Conservation (phyloP, 1,140 invertebrate species). For the Drosophila jambulina region DNA sequence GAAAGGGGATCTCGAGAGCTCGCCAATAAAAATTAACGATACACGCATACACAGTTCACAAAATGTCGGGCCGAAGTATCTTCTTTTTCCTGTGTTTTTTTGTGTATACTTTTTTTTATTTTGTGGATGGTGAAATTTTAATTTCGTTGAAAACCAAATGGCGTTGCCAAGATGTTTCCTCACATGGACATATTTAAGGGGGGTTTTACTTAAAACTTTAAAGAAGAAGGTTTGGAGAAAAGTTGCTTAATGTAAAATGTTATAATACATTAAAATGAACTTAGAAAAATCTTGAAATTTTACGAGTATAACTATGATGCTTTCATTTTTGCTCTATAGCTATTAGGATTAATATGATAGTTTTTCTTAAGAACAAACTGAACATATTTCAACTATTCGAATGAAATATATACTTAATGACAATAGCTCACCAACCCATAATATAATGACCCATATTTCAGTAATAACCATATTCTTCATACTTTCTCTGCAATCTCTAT, state of each 20-base stretch:
- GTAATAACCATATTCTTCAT: constrained; percentile 1
- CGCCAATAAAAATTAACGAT: constrained; percentile 80
- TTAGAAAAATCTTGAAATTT: neutral
- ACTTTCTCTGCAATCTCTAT: neutral
- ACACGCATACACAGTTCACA: constrained; percentile 69
- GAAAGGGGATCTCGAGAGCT: constrained; percentile 73
- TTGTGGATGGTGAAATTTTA: constrained; percentile 61
- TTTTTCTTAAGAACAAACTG: neutral
- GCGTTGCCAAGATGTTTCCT: constrained; percentile 13
- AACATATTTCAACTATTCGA: neutral
- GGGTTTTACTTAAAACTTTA: neutral
- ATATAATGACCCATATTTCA: neutral
- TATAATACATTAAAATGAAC: too few species aligned
- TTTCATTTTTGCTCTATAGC: neutral
- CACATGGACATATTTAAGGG: neutral
- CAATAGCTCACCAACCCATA: neutral
- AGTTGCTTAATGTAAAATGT: too few species aligned
- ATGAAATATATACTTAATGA: neutral
- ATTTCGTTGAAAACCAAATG: constrained; percentile 59
- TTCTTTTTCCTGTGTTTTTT: constrained; percentile 3
- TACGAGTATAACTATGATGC: neutral
- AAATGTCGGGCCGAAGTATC: constrained; percentile 53
- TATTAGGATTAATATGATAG: neutral
- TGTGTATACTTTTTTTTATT: neutral
- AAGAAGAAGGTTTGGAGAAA: neutral